A percentile compares a stretch with the other conserved stretches of the same genome.
phyloP scores from a whole-genome alignment of 2,888 invertebrate genomes.

The Drosophila pseudotakahashii region DNA sequence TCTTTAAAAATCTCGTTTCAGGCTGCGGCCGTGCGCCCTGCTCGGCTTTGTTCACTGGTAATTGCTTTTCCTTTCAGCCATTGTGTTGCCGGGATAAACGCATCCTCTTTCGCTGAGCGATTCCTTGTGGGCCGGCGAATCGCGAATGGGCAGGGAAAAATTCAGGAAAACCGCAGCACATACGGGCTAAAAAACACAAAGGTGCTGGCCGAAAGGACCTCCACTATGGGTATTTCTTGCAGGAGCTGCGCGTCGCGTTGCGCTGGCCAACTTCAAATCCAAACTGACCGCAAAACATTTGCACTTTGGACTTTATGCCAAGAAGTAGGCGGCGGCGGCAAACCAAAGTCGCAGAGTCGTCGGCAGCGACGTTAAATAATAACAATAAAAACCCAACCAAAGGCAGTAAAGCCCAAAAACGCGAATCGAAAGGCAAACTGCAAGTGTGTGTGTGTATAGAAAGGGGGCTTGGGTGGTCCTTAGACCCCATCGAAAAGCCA shows the following conservation, averaged over 20 bases:
- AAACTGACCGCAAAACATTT: constrained; percentile 82
- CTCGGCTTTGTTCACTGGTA: constrained; percentile 42
- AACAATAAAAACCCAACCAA: constrained; percentile 71
- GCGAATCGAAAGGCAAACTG: constrained; percentile 47
- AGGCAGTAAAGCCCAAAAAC: constrained; percentile 65
- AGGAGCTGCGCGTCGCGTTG: constrained; percentile 62
- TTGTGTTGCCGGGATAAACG: constrained; percentile 37
- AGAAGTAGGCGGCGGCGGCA: constrained; percentile 32
- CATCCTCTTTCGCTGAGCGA: constrained; percentile 26
- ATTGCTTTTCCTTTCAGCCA: constrained; percentile 49
- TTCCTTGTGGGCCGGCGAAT: constrained; percentile 12
- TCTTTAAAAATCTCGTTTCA: constrained; percentile 31
- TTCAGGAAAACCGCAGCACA: constrained; percentile 27
- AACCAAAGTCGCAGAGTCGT: constrained; percentile 13
- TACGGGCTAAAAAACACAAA: constrained; percentile 5
- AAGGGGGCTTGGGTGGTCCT: neutral
- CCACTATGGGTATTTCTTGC: neutral
- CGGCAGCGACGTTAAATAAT: constrained; percentile 70
- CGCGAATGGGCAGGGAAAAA: constrained; percentile 28
- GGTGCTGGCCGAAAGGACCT: constrained; percentile 19
- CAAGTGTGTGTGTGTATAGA: constrained; percentile 7
- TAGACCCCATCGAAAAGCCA: constrained; percentile 4
- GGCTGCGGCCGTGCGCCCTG: constrained; percentile 11
- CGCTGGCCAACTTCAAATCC: constrained; percentile 75
- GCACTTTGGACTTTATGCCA: constrained; percentile 76